Evolutionary conservation across 2,113 vertebrate genomes (phyloP), one percentile per base, ranked within the genome.

Genomic region (Dendrocopos noguchii): DNA sequence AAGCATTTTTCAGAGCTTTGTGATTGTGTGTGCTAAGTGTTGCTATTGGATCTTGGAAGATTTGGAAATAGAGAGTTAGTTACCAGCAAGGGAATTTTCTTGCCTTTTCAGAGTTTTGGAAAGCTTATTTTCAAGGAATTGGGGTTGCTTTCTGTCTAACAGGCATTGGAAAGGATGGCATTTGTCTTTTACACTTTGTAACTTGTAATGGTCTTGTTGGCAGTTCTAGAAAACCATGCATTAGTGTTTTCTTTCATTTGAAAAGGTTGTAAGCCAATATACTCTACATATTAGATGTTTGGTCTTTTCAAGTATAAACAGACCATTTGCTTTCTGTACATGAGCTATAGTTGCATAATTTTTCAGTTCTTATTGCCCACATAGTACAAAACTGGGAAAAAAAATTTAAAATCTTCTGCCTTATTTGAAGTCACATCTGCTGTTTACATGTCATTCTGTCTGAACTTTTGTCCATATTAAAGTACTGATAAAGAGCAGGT

Each of bases 31-130:
- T 56, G 42, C 87, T 92, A 42, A 88, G 78, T 88, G 80, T 93
- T 95, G 91, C 93, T 88, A 27, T 61, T 93, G 94, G 68, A 94
- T 93, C 91, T 80, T 90, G 87, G 75, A 95, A 82, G 91, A 83
- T 81, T 93, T 91, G 68, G 87, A 94, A 93, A 61, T 71, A 73
- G 33, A 87, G 39, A 80, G 92, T 74, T 80, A 75, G 79, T 82
- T 86, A 88, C 53, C 42, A 84, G 39, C 82, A 92, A 87, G 73
- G 80, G 85, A 86, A 81, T 93, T 79, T 90, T 65, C 57, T 53
- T 91, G 42, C 73, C 50, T 59, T 91, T 84, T 64, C 61, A 57
- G 63, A 76, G 84, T 72, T 92, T 73, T 91, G 73, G 81, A 84
- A 88, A 80, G 72, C 71, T 80, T 74, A 47, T 85, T 96, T 90